phyloP scores from a whole-genome alignment of 2,888 invertebrate species.

The Notocelia uddmanniana region DNA sequence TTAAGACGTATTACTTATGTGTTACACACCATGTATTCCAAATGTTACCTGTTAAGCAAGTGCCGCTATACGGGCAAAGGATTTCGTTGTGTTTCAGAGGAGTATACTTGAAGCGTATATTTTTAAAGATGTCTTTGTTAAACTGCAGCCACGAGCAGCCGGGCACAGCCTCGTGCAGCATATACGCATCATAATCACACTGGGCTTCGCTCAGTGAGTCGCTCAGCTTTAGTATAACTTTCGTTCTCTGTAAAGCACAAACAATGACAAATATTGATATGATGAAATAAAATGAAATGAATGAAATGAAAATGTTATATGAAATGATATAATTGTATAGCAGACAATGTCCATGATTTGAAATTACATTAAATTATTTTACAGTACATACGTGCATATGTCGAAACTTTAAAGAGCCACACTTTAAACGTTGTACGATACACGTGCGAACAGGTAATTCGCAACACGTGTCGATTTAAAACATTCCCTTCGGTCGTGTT shows the following conservation, averaged over 20 bases:
- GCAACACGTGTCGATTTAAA: too few species aligned
- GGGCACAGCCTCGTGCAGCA: not conserved
- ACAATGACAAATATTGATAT: not conserved
- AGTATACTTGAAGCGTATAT: not conserved
- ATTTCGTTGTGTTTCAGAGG: constrained; percentile 3
- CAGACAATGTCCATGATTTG: too few species aligned
- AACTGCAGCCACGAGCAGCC: not conserved
- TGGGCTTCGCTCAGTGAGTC: not conserved
- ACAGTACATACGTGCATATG: too few species aligned
- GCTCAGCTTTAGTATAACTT: not conserved
- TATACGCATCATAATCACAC: not conserved
- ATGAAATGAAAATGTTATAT: too few species aligned
- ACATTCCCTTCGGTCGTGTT: too few species aligned
- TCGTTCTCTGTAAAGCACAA: not conserved
- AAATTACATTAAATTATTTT: too few species aligned
- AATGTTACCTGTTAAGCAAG: constrained; percentile 7
- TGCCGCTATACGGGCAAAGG: not conserved
- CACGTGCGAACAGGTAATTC: too few species aligned
- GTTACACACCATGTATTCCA: not conserved
- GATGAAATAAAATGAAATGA: too few species aligned
- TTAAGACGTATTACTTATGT: too few species aligned
- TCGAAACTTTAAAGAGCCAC: too few species aligned
- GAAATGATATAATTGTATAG: too few species aligned
- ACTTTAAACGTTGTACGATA: too few species aligned
- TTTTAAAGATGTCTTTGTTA: not conserved